Conservation (phyloP, 2,113 vertebrate genomes). For the Atherinomorus stipes region DNA sequence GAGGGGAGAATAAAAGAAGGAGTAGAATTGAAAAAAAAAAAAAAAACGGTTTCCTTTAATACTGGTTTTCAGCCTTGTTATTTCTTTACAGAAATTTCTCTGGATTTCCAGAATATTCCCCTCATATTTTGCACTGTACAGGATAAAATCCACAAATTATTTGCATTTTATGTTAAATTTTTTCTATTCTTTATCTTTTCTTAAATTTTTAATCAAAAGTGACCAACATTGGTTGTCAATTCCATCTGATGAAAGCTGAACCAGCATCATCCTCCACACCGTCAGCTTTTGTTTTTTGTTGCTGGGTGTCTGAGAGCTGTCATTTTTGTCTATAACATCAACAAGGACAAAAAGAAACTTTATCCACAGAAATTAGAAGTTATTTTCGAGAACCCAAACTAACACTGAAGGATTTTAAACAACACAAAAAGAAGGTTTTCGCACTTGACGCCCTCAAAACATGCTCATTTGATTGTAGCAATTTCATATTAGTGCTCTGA, state of each 20-base stretch:
- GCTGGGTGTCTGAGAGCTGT: background rate
- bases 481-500: slow-evolving; percentile 49
- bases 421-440: too few species aligned
- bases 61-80: too few species aligned
- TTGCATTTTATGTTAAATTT: background rate
- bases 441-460: background rate
- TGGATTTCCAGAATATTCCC: too few species aligned
- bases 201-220: background rate
- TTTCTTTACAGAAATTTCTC: too few species aligned
- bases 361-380: background rate
- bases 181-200: too few species aligned
- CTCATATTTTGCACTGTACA: too few species aligned
- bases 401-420: too few species aligned
- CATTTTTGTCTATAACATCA: slow-evolving; percentile 6
- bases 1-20: too few species aligned
- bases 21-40: too few species aligned
- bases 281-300: slow-evolving; percentile 1
- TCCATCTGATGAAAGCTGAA: background rate
- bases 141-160: too few species aligned
- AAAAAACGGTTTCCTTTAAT: too few species aligned
- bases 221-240: background rate
- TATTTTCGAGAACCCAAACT: slow-evolving; percentile 11
- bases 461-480: slow-evolving; percentile 1
- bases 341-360: too few species aligned
- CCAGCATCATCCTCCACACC: background rate